These are phyloP conservation scores for Cosmopolites sordidus DNA, from an alignment of 2,888 invertebrate genomes.

Conservation along the genomic window DNA sequence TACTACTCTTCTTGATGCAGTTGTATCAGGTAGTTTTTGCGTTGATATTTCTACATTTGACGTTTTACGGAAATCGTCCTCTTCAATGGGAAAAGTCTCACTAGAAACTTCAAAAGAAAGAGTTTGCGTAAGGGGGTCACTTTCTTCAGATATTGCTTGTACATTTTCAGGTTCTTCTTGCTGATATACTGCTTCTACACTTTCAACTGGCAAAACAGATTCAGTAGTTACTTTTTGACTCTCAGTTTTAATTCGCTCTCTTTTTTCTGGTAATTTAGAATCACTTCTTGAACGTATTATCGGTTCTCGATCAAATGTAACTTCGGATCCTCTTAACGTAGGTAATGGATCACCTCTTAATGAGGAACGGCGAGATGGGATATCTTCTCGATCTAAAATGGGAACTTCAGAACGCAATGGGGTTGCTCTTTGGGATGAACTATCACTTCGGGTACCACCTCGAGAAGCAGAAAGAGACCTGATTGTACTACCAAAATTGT, in stretches of 20 bases:
- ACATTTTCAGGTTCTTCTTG: conserved; percentile 15
- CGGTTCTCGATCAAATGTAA: conserved; percentile 4
- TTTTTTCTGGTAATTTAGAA: not conserved
- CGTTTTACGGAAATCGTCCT: conserved; percentile 26
- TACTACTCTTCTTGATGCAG: conserved; percentile 6
- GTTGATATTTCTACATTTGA: conserved; percentile 10
- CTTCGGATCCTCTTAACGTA: conserved; percentile 20
- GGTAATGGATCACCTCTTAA: conserved; percentile 19
- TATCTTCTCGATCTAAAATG: conserved; percentile 15
- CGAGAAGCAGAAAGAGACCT: conserved; percentile 19
- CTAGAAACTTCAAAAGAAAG: conserved; percentile 19
- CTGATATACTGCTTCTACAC: conserved; percentile 2
- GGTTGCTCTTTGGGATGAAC: conserved; percentile 15
- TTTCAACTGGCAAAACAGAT: conserved; percentile 19
- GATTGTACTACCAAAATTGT: conserved; percentile 21
- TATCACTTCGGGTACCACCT: not conserved
- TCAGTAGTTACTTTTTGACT: conserved; percentile 14
- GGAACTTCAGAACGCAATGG: conserved; percentile 21
- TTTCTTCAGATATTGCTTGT: conserved; percentile 19
- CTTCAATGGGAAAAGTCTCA: conserved; percentile 22
- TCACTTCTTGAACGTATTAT: conserved; percentile 6
- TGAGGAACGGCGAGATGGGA: conserved; percentile 12
- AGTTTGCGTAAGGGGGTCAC: conserved; percentile 20
- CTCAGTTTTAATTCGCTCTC: conserved; percentile 6
- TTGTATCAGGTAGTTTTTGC: conserved; percentile 8